Evolutionary conservation across 1,140 invertebrate genomes (phyloP).

Genomic region (Bombus pascuorum): DNA sequence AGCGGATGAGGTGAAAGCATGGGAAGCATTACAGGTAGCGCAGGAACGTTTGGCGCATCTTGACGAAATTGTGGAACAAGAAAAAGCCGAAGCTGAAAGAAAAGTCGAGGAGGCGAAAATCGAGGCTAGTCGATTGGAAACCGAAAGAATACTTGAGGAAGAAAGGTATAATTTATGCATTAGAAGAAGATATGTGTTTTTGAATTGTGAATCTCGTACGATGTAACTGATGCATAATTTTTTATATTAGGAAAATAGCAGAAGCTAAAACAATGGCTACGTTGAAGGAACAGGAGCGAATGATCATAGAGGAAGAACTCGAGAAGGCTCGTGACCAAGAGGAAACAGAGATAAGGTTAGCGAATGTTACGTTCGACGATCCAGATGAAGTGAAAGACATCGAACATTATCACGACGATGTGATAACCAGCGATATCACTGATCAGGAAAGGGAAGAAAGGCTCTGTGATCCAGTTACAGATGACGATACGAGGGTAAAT

Average conservation of each 20-base stretch:
- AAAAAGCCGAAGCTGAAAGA: conserved; percentile 74
- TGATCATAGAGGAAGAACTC: conserved; percentile 66
- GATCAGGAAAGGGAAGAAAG: conserved; percentile 76
- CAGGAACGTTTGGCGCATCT: conserved; percentile 71
- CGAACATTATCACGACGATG: conserved; percentile 58
- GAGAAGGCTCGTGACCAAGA: conserved; percentile 69
- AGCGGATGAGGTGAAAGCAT: conserved; percentile 73
- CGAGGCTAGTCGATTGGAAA: conserved; percentile 71
- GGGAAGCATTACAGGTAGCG: conserved; percentile 71
- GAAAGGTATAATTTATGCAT: conserved; percentile 65
- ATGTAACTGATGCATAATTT: background rate
- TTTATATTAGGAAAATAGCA: conserved; percentile 64
- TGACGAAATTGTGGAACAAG: conserved; percentile 76
- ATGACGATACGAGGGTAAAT: conserved; percentile 74
- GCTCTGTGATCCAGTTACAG: conserved; percentile 69
- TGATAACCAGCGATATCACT: conserved; percentile 49
- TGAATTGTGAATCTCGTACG: background rate
- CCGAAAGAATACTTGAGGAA: conserved; percentile 65
- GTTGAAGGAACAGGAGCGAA: conserved; percentile 68
- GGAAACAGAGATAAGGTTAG: conserved; percentile 74
- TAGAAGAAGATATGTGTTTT: no score
- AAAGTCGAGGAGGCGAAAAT: conserved; percentile 73
- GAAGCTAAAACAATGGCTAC: conserved; percentile 66
- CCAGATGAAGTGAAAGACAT: conserved; percentile 46
- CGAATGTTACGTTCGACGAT: conserved; percentile 46